Percentiles rank a stretch among this genome's conserved stretches.
These are phyloP conservation scores for Pseudeuparius sepicola DNA, from an alignment of 2,888 invertebrate genomes.

Conservation along the genomic window DNA sequence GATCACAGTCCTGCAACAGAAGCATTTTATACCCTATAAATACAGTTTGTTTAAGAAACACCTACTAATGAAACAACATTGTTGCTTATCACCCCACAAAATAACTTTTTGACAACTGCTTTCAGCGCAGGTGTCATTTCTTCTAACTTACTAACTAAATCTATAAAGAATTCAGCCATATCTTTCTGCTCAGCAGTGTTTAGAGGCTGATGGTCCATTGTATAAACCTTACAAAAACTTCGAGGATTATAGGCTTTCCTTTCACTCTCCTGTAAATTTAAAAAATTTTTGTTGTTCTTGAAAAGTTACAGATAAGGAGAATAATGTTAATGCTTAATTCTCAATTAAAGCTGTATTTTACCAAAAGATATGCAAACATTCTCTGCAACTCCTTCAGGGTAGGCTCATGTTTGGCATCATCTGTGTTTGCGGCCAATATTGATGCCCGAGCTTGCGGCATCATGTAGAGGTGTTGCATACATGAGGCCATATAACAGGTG, in stretches of 20 bases:
- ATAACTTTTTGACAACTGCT: slow-evolving; percentile 78
- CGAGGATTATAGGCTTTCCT: slow-evolving; percentile 92
- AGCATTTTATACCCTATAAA: too few relatives aligned
- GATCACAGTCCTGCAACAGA: slow-evolving; percentile 91
- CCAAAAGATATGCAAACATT: slow-evolving; percentile 93
- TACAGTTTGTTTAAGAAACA: too few relatives aligned
- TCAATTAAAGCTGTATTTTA: too few relatives aligned
- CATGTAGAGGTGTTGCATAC: slow-evolving; percentile 96
- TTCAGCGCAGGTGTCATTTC: slow-evolving; percentile 91
- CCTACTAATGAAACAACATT: slow-evolving; percentile 93
- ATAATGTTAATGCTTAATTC: too few relatives aligned
- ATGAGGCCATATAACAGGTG: slow-evolving; percentile 96
- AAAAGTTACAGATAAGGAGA: too few relatives aligned
- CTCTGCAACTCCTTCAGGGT: slow-evolving; percentile 81
- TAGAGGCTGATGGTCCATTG: slow-evolving; percentile 92
- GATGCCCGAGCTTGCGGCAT: slow-evolving; percentile 87
- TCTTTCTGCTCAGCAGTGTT: slow-evolving; percentile 97
- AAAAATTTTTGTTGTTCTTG: too few relatives aligned
- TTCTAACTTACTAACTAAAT: slow-evolving; percentile 89
- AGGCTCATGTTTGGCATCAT: slow-evolving; percentile 66
- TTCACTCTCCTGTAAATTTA: slow-evolving; percentile 85
- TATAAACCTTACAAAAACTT: slow-evolving; percentile 91
- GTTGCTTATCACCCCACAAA: slow-evolving; percentile 89
- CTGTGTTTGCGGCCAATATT: slow-evolving; percentile 63
- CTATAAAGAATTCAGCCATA: slow-evolving; percentile 97